Conservation (phyloP, 2,113 vertebrate species). For the Crotalus viridis region DNA sequence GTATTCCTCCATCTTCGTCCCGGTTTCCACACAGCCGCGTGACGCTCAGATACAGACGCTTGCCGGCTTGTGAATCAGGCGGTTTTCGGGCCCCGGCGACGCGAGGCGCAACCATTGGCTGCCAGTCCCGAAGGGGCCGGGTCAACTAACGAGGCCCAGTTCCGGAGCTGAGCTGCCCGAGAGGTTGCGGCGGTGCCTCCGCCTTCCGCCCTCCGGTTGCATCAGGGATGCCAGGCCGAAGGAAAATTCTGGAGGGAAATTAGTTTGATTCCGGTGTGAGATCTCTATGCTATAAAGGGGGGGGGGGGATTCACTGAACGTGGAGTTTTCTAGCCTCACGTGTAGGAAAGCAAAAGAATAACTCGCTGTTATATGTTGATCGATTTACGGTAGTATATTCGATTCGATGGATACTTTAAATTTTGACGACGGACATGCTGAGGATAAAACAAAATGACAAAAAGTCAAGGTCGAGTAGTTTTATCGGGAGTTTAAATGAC, state of each 20-base stretch:
- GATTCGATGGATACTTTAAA: neutral
- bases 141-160: neutral
- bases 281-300: neutral
- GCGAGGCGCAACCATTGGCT: conserved; percentile 33
- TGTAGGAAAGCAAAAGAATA: neutral
- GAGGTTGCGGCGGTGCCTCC: neutral
- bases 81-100: neutral
- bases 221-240: neutral
- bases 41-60: neutral
- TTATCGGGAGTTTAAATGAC: neutral
- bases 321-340: neutral
- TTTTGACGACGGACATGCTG: neutral
- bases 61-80: neutral
- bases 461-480: neutral
- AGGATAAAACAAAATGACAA: too few relatives aligned
- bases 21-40: neutral
- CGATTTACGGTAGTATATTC: neutral
- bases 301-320: neutral
- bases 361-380: neutral
- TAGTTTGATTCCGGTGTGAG: neutral
- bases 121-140: fast-evolving
- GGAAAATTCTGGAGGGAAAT: neutral
- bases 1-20: conserved; percentile 91
- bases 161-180: neutral
- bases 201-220: neutral